Evolutionary conservation across 2,113 vertebrate genomes (phyloP).

Genomic region (Larimichthys crocea): DNA sequence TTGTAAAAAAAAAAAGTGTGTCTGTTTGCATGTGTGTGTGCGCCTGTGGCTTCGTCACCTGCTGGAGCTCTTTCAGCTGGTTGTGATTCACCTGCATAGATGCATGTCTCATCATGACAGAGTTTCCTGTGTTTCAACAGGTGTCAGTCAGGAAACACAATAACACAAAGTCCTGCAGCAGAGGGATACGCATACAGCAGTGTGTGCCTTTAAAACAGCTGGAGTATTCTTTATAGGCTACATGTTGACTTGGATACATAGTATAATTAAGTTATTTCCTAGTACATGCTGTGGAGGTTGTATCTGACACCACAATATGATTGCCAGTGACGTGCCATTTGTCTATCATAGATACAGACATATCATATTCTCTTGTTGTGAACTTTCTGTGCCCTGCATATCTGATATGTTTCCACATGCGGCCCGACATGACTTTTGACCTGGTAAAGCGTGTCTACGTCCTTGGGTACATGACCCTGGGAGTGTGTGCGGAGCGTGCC

Average conservation of each 20-base stretch:
- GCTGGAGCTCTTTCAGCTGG: slow-evolving; percentile 43
- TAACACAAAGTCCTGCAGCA: slow-evolving; percentile 41
- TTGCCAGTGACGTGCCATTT: not conserved
- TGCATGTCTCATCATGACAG: slow-evolving; percentile 75
- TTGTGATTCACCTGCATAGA: slow-evolving; percentile 69
- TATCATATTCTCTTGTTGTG: not conserved
- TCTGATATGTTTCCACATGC: slow-evolving; percentile 46
- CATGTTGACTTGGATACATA: not conserved
- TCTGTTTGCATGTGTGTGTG: not conserved
- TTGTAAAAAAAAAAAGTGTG: not conserved
- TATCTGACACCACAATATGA: not conserved
- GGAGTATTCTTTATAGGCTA: not conserved
- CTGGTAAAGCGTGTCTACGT: slow-evolving; percentile 45
- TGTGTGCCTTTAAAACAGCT: not conserved
- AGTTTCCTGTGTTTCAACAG: slow-evolving; percentile 69
- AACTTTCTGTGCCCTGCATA: slow-evolving; percentile 3
- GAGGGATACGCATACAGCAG: not conserved
- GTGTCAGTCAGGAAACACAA: slow-evolving; percentile 69
- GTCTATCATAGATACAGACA: not conserved
- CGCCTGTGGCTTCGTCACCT: slow-evolving; percentile 53
- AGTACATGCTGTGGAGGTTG: not conserved
- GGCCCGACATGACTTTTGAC: slow-evolving; percentile 47
- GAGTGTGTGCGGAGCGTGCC: slow-evolving; percentile 67
- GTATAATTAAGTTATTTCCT: not conserved
- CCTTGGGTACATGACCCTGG: slow-evolving; percentile 37